Percentiles rank a stretch among this genome's conserved stretches.
Evolutionary conservation across 2,888 invertebrate genomes (phyloP).

Genomic region (Philaethria dido): DNA sequence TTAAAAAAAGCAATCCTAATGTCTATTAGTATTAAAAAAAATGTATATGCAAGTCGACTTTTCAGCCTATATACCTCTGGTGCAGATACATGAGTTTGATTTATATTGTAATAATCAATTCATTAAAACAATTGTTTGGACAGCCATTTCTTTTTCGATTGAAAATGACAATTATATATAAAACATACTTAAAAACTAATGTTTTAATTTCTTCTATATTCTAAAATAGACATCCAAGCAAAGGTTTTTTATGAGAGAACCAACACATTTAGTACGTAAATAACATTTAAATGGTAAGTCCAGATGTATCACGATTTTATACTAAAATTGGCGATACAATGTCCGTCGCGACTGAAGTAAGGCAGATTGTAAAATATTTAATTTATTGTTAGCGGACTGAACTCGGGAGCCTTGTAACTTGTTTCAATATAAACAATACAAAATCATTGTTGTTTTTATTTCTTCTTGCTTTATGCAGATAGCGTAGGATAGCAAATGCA

Average conservation of each 20-base stretch:
- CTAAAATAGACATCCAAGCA: neutral
- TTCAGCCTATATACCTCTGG: too few relatives aligned
- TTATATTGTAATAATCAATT: neutral
- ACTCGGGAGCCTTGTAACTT: conserved; percentile 64
- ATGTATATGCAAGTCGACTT: too few relatives aligned
- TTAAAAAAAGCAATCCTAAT: too few relatives aligned
- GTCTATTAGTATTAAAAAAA: too few relatives aligned
- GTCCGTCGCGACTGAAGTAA: conserved; percentile 6
- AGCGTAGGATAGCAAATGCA: too few relatives aligned
- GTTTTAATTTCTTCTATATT: too few relatives aligned
- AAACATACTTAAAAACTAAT: too few relatives aligned
- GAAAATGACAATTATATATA: neutral
- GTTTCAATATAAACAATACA: conserved; percentile 68
- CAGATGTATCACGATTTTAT: conserved; percentile 19
- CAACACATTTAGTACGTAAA: neutral
- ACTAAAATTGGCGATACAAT: conserved; percentile 17
- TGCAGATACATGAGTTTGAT: neutral
- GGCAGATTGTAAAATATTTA: conserved; percentile 34
- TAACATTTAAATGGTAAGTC: conserved; percentile 21
- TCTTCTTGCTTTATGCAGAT: too few relatives aligned
- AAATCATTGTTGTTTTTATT: conserved; percentile 57
- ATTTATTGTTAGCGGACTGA: conserved; percentile 58
- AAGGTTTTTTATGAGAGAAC: neutral
- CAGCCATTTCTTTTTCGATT: neutral
- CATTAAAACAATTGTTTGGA: neutral